Evolutionary conservation across 37 sponge, comb jelly and placozoan species (phyloP), one percentile per base, ranked within the genome.

Genomic region (Ephydatia muelleri): DNA sequence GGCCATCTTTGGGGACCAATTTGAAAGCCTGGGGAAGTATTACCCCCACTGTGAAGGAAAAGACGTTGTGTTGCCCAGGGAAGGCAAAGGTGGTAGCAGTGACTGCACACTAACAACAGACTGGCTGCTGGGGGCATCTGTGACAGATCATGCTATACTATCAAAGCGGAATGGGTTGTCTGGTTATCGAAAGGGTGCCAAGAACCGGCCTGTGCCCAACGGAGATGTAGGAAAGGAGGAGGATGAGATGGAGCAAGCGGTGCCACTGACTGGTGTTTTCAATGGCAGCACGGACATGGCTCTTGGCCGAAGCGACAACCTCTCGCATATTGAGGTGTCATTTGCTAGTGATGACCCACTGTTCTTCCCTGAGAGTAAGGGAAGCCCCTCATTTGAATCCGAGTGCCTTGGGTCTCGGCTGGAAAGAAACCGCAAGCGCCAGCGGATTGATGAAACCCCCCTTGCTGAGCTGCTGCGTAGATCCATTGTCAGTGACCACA

Each of bases 371-470:
- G 29, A 68, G 36, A 5, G 19, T 11, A 34, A 81, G 25, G 68
- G 4, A 0, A n/a, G 25, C 1, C 80, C 39, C 38, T 13, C 36
- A 28, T 68, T 87, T 5, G 65, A 75, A 65, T 69, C 81, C 0
- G 68, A 87, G 38, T 73, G 29, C 8, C 25, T 72, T 35, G 38
- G 86, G 1, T 31, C 38, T 19, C 35, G 43, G 2, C 12, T 75
- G 49, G 81, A 80, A 14, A 30, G 28, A 5, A 37, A 68, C 30
- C 69, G 14, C 9, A 65, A 28, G 16, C 34, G 82, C 36, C 80
- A 83, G 67, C 32, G 84, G 19, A 66, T 85, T 38, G 90, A 90
- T 43, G 87, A 90, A 65, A 90, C 90, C 12, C 85, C 85, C 16
- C 77, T 85, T 3, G 19, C 75, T 23, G 78, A 76, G 21, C 65